Conservation (phyloP, 2,797 vertebrate species). For the Bovichtus variegatus region DNA sequence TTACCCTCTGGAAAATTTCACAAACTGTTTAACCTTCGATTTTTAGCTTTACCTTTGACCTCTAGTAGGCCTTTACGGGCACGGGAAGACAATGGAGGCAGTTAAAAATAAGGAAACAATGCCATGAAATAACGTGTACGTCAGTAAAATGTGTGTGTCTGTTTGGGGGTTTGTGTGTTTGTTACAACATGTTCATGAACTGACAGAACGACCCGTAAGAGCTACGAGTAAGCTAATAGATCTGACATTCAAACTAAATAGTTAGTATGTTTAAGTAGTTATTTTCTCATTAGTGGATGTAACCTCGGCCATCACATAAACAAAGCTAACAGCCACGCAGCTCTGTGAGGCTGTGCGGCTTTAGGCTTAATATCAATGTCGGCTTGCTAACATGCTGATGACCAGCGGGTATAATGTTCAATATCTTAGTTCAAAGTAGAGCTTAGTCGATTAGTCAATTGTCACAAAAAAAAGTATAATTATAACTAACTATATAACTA, state of each 20-base stretch:
- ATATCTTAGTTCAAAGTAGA: not conserved
- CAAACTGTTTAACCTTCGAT: constrained; percentile 17
- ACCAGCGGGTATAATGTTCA: constrained; percentile 1
- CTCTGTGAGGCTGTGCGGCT: not conserved
- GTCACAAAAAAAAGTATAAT: too few species aligned
- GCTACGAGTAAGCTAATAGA: not conserved
- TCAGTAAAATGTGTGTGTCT: constrained; percentile 43
- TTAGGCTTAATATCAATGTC: not conserved
- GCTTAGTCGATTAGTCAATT: too few species aligned
- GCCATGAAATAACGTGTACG: constrained; percentile 45
- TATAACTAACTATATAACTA: too few species aligned
- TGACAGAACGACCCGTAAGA: not conserved
- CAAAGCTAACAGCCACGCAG: not conserved
- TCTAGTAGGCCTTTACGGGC: constrained; percentile 14
- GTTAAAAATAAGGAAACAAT: constrained; percentile 66
- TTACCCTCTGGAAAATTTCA: not conserved
- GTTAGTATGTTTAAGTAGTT: constrained; percentile 10
- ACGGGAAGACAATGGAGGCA: constrained; percentile 36
- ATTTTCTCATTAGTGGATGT: constrained; percentile 8
- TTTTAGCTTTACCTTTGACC: constrained; percentile 17
- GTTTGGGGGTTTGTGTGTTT: constrained; percentile 8
- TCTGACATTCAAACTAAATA: constrained; percentile 21
- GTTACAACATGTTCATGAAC: constrained; percentile 8
- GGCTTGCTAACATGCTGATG: not conserved
- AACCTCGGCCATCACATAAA: not conserved